Percentiles rank a stretch among this genome's conserved stretches.
Conservation (phyloP, 2,888 invertebrate species). For the Papilio elwesi region DNA sequence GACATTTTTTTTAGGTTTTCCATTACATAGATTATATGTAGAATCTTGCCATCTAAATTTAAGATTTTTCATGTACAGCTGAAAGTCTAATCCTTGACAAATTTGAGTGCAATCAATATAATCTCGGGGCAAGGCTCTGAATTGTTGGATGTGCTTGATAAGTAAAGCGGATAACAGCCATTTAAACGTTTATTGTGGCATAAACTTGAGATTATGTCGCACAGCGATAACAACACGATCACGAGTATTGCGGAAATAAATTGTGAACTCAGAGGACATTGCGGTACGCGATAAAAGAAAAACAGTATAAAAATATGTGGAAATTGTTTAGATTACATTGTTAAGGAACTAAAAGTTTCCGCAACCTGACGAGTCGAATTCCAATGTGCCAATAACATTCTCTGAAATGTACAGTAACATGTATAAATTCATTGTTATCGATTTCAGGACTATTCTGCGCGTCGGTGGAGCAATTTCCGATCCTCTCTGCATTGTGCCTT, state of each 20-base stretch:
- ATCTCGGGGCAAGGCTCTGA: neutral
- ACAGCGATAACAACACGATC: neutral
- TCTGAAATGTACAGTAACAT: too few relatives aligned
- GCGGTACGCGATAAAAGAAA: neutral
- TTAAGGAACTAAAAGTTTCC: neutral
- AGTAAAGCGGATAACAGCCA: slow-evolving; percentile 5
- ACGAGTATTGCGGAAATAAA: slow-evolving; percentile 5
- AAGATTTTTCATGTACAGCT: neutral
- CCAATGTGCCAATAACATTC: too few relatives aligned
- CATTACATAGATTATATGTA: neutral
- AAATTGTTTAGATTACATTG: neutral
- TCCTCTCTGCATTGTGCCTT: too few relatives aligned
- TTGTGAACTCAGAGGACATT: slow-evolving; percentile 6
- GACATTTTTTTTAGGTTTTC: neutral
- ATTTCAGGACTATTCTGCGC: too few relatives aligned
- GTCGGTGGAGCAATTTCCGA: too few relatives aligned
- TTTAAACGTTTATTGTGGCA: slow-evolving; percentile 11
- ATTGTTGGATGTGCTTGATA: slow-evolving; percentile 10
- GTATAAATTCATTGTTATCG: too few relatives aligned
- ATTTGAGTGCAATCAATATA: neutral
- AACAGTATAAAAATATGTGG: neutral
- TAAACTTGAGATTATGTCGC: neutral
- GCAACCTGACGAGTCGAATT: too few relatives aligned
- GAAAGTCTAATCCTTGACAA: neutral
- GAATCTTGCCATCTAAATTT: too few relatives aligned